Evolutionary conservation across 2,797 vertebrate species (phyloP).

Genomic region (Hippopotamyrus pictus): DNA sequence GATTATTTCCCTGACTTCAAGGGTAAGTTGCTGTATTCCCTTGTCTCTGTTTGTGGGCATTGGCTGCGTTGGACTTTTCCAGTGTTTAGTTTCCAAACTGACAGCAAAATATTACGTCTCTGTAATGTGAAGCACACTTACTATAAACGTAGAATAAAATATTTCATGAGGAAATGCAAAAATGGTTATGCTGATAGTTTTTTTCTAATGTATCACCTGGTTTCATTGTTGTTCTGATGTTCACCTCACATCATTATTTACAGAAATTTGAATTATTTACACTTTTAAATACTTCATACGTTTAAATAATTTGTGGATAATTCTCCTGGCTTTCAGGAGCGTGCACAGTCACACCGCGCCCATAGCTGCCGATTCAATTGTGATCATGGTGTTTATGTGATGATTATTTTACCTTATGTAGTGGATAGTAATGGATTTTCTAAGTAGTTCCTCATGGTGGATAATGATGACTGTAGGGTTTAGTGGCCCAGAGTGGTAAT

Average conservation of each 20-base stretch:
- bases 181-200: neutral
- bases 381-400: neutral
- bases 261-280: neutral
- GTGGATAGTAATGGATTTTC: neutral
- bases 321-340: neutral
- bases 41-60: neutral
- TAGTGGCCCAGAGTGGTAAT: neutral
- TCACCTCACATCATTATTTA: neutral
- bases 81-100: neutral
- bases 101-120: neutral
- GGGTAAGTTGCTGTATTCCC: conserved; percentile 54
- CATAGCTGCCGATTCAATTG: neutral
- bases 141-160: neutral
- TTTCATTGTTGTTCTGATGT: neutral
- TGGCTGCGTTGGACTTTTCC: neutral
- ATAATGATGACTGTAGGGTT: neutral
- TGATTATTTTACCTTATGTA: neutral
- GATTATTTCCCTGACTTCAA: conserved; percentile 73
- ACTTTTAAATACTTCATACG: neutral
- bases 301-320: neutral
- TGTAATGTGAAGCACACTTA: neutral
- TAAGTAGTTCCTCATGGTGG: neutral
- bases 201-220: neutral
- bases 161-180: neutral
- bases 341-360: neutral